These are phyloP conservation scores for Astatoreochromis straeleni DNA, from an alignment of 2,113 vertebrate genomes.

Conservation along the genomic window DNA sequence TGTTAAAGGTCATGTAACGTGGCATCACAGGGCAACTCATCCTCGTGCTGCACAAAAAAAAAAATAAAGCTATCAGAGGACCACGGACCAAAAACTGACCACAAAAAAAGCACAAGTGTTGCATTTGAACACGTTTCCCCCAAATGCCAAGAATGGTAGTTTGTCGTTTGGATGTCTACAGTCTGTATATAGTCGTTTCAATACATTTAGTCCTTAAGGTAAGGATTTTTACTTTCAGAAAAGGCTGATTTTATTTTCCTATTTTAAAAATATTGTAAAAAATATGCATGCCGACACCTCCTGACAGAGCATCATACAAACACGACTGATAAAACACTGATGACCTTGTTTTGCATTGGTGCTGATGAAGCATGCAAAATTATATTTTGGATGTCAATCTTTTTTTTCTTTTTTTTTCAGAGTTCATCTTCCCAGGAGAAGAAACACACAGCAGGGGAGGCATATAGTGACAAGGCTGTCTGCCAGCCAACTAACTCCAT, in stretches of 20 bases:
- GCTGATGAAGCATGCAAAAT: not conserved
- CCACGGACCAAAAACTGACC: not conserved
- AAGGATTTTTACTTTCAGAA: not conserved
- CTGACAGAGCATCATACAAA: not conserved
- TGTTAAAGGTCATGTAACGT: slow-evolving; percentile 59
- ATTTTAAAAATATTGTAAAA: not conserved
- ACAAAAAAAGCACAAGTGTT: not conserved
- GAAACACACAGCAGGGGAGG: slow-evolving; percentile 38
- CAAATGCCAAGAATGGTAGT: not conserved
- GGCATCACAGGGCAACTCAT: slow-evolving; percentile 40
- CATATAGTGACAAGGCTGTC: slow-evolving; percentile 53
- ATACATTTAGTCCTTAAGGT: not conserved
- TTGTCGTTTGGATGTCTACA: not conserved
- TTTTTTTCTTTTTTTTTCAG: not conserved
- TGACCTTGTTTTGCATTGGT: not conserved
- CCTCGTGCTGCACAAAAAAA: not conserved
- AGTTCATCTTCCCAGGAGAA: slow-evolving; percentile 7
- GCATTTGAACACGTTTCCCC: not conserved
- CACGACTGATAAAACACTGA: not conserved
- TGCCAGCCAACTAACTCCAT: slow-evolving; percentile 61
- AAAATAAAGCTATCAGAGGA: not conserved
- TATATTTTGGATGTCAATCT: slow-evolving; percentile 7
- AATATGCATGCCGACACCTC: not conserved
- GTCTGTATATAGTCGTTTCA: not conserved
- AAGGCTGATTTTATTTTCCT: not conserved